These are phyloP conservation scores for Phyllotreta striolata DNA, from an alignment of 2,888 invertebrate species.

Conservation along the genomic window DNA sequence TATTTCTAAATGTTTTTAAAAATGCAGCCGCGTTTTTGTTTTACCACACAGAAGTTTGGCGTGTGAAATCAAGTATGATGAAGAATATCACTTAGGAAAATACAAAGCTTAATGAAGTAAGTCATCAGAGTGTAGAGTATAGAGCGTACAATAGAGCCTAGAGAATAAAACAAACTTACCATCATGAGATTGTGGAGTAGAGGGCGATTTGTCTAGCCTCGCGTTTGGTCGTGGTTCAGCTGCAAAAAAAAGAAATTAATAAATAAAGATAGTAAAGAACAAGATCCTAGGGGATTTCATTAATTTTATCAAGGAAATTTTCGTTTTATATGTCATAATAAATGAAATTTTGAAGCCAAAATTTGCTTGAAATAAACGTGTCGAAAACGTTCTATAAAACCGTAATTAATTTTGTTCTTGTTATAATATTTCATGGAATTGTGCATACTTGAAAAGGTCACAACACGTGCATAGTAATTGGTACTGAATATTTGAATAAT, in stretches of 20 bases:
- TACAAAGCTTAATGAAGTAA: too few relatives aligned
- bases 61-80: too few relatives aligned
- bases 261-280: not conserved
- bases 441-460: constrained; percentile 36
- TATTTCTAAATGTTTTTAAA: too few relatives aligned
- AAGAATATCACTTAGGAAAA: too few relatives aligned
- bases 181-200: constrained; percentile 75
- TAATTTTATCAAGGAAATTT: too few relatives aligned
- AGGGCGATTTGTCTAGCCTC: constrained; percentile 78
- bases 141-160: too few relatives aligned
- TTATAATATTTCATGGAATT: constrained; percentile 18
- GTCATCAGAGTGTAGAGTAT: too few relatives aligned
- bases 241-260: constrained; percentile 59
- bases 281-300: not conserved
- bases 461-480: constrained; percentile 50
- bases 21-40: too few relatives aligned
- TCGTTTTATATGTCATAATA: too few relatives aligned
- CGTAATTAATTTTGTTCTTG: constrained; percentile 11
- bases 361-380: not conserved
- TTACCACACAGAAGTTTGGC: too few relatives aligned
- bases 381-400: not conserved
- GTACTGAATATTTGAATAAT: constrained; percentile 55
- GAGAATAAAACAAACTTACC: constrained; percentile 64
- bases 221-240: constrained; percentile 63
- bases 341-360: too few relatives aligned